Base-by-base conservation (phyloP, 2,888 invertebrate genomes). In the Scaptomyza tumidula region DNA sequence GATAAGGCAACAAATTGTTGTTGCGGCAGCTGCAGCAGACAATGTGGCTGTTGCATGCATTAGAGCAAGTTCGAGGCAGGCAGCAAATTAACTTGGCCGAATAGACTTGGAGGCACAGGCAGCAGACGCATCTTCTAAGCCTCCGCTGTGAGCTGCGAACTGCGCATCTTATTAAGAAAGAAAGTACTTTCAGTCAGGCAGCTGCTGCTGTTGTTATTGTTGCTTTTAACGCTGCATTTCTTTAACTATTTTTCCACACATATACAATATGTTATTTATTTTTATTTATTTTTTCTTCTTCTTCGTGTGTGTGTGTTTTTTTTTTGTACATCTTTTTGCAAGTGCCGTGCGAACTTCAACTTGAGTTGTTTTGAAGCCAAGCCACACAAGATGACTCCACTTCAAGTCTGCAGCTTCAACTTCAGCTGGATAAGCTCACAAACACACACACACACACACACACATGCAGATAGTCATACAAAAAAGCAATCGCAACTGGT, bases 301-400 rank as follows among this genome's bases (percentile, higher is more conserved):
- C 48, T 64, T 66, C 10, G 3, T 39, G 41, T 41, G 41, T 41
- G 14, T 31, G 48, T 31, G 54, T 54, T 33, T 27, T n/a, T 44
- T 50, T 63, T 58, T 70, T 46, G 61, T 49, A 41, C 49, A 72
- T 78, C 64, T 69, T 78, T 81, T 85, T 72, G 57, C 83, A 79
- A 84, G 82, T 87, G 82, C 86, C 87, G 87, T 85, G 87, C 82
- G 87, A 84, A 84, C 86, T 84, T 85, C 86, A 87, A 78, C 87
- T 82, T 84, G 87, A 74, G 75, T 24, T 49, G 60, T 56, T 41
- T 41, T 74, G 56, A 63, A 75, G 68, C 49, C 61, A 62, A 70
- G 79, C 85, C 85, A 81, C 83, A 80, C 81, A 84, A 82, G 86
- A 84, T 78, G 81, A 71, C 83, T 85, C 76, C 65, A 63, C 74